These are phyloP conservation scores for Ifrita kowaldi DNA, from an alignment of 2,113 vertebrate species.

Conservation along the genomic window DNA sequence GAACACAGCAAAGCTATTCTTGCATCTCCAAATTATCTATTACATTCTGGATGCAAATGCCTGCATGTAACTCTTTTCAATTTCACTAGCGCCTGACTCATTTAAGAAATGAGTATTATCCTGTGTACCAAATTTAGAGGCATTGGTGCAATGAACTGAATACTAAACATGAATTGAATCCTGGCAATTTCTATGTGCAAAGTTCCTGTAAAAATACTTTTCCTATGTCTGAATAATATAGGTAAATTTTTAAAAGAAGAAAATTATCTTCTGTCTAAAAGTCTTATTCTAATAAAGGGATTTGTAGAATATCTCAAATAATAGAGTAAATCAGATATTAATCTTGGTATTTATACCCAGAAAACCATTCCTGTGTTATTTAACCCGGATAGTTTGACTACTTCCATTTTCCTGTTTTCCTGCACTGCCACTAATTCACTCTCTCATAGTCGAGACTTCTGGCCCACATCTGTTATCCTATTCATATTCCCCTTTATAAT, in stretches of 20 bases:
- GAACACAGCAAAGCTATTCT: neutral
- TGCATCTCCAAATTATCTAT: neutral
- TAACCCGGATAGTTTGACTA: neutral
- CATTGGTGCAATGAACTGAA: neutral
- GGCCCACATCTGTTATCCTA: neutral
- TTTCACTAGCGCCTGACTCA: slow-evolving; percentile 29
- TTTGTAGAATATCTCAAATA: neutral
- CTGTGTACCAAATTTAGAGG: slow-evolving; percentile 23
- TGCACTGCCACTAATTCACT: neutral
- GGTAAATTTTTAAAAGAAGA: neutral
- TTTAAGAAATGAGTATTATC: slow-evolving; percentile 38
- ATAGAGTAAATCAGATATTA: neutral
- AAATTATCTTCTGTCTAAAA: neutral
- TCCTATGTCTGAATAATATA: neutral
- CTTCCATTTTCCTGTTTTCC: neutral
- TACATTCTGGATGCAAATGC: slow-evolving; percentile 23
- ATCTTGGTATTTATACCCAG: neutral
- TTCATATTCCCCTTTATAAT: neutral
- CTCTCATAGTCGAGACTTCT: neutral
- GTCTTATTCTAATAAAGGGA: neutral
- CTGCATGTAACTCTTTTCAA: neutral
- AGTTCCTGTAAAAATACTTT: neutral
- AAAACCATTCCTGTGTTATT: neutral
- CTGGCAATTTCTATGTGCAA: neutral
- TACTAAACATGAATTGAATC: neutral